Conservation (phyloP, 1,140 invertebrate species). For the Euwallacea fornicatus region DNA sequence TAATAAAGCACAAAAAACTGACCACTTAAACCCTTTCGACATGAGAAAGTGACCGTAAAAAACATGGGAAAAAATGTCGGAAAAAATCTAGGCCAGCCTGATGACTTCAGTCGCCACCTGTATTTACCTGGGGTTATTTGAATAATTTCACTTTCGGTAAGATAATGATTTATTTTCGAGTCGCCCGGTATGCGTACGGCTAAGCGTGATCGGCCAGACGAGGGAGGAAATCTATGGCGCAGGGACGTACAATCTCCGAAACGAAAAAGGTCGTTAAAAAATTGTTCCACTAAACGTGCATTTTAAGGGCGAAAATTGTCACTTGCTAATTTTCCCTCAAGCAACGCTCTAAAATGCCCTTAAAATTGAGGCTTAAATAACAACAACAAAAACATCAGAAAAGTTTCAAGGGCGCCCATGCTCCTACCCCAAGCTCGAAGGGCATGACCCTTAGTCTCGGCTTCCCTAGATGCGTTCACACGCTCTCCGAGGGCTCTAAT, state of each 20-base stretch:
- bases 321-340: too few relatives aligned
- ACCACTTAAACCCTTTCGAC: constrained; percentile 36
- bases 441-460: constrained; percentile 34
- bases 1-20: constrained; percentile 36
- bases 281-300: too few relatives aligned
- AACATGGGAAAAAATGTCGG: constrained; percentile 24
- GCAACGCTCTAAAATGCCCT: too few relatives aligned
- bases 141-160: constrained; percentile 40
- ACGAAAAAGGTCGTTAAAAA: too few relatives aligned
- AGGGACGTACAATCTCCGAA: constrained; percentile 28
- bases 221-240: constrained; percentile 17
- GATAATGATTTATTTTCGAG: constrained; percentile 34
- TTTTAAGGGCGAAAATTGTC: too few relatives aligned
- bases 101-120: constrained; percentile 38
- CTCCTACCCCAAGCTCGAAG: constrained; percentile 20
- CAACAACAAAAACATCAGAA: too few relatives aligned
- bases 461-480: constrained; percentile 45
- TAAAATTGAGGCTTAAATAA: too few relatives aligned
- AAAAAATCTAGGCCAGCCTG: constrained; percentile 37
- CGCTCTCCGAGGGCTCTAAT: constrained; percentile 42
- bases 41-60: constrained; percentile 31
- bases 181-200: constrained; percentile 19
- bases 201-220: constrained; percentile 7
- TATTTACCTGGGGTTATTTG: constrained; percentile 39
- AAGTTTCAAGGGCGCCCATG: constrained; percentile 28